These are phyloP conservation scores for Drosophila sordidula DNA, from an alignment of 2,888 invertebrate species.

Conservation along the genomic window DNA sequence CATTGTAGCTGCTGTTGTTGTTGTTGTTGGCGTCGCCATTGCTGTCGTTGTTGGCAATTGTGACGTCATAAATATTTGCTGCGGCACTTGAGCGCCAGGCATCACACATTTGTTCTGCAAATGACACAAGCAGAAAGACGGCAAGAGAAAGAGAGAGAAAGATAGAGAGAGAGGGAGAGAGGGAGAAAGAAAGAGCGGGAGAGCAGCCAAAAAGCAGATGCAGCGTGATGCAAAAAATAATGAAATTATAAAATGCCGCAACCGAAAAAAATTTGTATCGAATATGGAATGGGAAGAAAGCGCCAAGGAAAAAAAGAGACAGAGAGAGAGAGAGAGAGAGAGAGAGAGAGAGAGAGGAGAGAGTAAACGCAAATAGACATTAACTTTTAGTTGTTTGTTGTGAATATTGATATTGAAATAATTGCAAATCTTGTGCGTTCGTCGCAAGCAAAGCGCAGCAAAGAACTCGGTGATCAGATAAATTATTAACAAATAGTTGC, in stretches of 20 bases:
- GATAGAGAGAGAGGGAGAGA: background rate
- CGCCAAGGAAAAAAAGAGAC: background rate
- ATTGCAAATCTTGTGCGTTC: constrained; percentile 55
- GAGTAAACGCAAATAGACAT: constrained; percentile 26
- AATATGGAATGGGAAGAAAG: background rate
- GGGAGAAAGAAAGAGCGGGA: background rate
- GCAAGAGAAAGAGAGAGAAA: constrained; percentile 19
- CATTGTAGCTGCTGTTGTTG: constrained; percentile 14
- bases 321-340: background rate
- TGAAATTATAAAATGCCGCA: background rate
- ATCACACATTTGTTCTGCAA: constrained; percentile 85
- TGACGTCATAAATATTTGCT: constrained; percentile 83
- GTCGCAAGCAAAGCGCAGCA: constrained; percentile 63
- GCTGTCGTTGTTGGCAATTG: constrained; percentile 58
- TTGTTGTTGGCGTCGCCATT: constrained; percentile 14
- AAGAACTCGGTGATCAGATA: constrained; percentile 51
- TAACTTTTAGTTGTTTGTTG: constrained; percentile 20
- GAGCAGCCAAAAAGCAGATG: constrained; percentile 3
- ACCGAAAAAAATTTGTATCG: constrained; percentile 1
- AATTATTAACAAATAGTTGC: constrained; percentile 12
- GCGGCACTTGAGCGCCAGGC: constrained; percentile 79
- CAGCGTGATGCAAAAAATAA: constrained; percentile 7
- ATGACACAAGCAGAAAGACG: constrained; percentile 50
- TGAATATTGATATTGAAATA: constrained; percentile 24
- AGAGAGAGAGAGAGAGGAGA: constrained; percentile 1